A percentile compares a stretch with the other conserved stretches of the same genome.
These are phyloP conservation scores for Heliconius congener DNA, from an alignment of 1,140 invertebrate species.

Conservation along the genomic window DNA sequence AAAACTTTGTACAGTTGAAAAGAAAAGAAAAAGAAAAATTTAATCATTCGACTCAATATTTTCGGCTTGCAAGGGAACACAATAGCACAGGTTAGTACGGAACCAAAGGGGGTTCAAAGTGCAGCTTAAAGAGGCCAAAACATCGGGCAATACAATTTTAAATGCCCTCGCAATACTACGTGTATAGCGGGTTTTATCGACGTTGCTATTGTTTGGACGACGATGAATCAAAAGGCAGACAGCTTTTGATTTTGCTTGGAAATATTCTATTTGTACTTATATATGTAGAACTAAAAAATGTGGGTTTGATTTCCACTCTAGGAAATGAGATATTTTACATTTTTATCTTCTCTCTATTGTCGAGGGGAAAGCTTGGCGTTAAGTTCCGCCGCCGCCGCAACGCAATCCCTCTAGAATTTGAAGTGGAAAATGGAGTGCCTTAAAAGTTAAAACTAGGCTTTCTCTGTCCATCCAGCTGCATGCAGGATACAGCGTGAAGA, in stretches of 20 bases:
- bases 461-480: too few relatives aligned
- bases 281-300: too few relatives aligned
- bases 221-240: constrained; percentile 13
- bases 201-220: constrained; percentile 13
- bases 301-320: too few relatives aligned
- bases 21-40: constrained; percentile 16
- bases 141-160: constrained; percentile 25
- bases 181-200: constrained; percentile 14
- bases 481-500: too few relatives aligned
- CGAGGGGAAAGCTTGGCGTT: too few relatives aligned
- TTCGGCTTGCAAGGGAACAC: constrained; percentile 18
- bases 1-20: background rate
- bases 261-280: background rate
- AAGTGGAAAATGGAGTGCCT: too few relatives aligned
- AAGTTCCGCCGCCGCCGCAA: too few relatives aligned
- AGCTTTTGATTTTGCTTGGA: background rate
- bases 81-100: constrained; percentile 7
- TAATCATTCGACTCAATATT: constrained; percentile 18
- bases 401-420: too few relatives aligned
- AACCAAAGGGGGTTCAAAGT: constrained; percentile 8
- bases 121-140: constrained; percentile 18
- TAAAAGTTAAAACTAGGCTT: too few relatives aligned
- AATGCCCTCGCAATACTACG: constrained; percentile 17
- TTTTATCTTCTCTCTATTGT: too few relatives aligned
- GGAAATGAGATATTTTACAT: too few relatives aligned